These are phyloP conservation scores for Lindbergichthys nudifrons DNA, from an alignment of 2,797 vertebrate species.

Conservation along the genomic window DNA sequence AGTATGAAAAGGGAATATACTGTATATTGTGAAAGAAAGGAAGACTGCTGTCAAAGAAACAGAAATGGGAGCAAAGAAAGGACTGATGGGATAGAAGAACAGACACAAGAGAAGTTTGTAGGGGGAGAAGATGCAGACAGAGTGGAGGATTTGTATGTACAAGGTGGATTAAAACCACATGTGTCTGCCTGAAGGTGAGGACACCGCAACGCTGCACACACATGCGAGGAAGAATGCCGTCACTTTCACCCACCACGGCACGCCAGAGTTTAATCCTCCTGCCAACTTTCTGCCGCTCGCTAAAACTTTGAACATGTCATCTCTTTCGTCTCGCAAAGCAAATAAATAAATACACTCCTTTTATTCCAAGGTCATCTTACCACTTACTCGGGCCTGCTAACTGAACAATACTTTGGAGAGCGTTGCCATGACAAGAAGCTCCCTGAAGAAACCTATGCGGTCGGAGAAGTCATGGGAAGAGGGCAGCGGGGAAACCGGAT, in stretches of 20 bases:
- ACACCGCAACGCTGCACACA: slow-evolving; percentile 60
- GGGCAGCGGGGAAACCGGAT: slow-evolving; percentile 57
- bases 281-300: slow-evolving; percentile 66
- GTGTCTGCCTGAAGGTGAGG: slow-evolving; percentile 79
- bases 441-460: slow-evolving; percentile 70
- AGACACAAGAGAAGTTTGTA: slow-evolving; percentile 52
- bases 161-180: slow-evolving; percentile 81
- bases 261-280: slow-evolving; percentile 57
- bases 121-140: slow-evolving; percentile 56
- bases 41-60: slow-evolving; percentile 55
- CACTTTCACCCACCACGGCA: slow-evolving; percentile 68
- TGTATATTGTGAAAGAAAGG: slow-evolving; percentile 41
- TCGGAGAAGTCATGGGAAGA: slow-evolving; percentile 73
- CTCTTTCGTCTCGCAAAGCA: slow-evolving; percentile 35
- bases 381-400: slow-evolving; percentile 38
- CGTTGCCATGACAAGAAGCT: slow-evolving; percentile 75
- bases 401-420: slow-evolving; percentile 68
- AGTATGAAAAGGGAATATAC: slow-evolving; percentile 51
- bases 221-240: slow-evolving; percentile 73
- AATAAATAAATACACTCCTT: slow-evolving; percentile 58
- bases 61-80: slow-evolving; percentile 41
- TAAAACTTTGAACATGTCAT: slow-evolving; percentile 61
- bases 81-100: slow-evolving; percentile 66
- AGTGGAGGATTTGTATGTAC: slow-evolving; percentile 58
- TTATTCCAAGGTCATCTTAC: slow-evolving; percentile 52